Evolutionary conservation across 2,113 vertebrate species (phyloP).

Genomic region (Tachycineta bicolor): DNA sequence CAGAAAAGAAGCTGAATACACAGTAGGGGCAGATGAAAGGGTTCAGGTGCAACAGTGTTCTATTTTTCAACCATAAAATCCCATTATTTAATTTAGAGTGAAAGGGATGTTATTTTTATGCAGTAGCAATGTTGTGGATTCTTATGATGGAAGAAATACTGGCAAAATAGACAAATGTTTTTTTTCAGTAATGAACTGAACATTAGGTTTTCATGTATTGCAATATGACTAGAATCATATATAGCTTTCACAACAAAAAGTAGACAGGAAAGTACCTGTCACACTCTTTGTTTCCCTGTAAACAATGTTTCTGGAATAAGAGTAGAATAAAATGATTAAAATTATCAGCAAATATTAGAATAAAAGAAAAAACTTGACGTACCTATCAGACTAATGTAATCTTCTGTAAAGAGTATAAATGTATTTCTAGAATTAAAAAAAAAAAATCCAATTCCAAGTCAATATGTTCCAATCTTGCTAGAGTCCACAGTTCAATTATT

Average conservation of each 20-base stretch:
- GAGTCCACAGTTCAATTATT: not conserved
- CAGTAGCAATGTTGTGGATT: not conserved
- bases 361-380: not conserved
- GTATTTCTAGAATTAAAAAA: not conserved
- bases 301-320: not conserved
- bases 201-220: not conserved
- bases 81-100: not conserved
- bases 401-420: not conserved
- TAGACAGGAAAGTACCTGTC: not conserved
- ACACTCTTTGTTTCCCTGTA: not conserved
- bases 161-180: not conserved
- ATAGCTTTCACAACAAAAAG: not conserved
- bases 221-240: not conserved
- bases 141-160: not conserved
- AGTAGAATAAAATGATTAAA: not conserved
- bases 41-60: not conserved
- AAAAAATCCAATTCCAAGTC: not conserved
- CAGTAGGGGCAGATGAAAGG: not conserved
- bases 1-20: not conserved
- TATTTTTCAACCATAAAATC: not conserved
- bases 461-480: not conserved
- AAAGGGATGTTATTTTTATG: not conserved
- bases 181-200: not conserved
- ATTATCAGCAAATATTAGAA: not conserved
- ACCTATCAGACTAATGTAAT: not conserved